A percentile compares a stretch with the other conserved stretches of the same genome.
These are phyloP conservation scores for Sylvilagus bachmani DNA, from an alignment of 2,113 vertebrate species.

Conservation along the genomic window DNA sequence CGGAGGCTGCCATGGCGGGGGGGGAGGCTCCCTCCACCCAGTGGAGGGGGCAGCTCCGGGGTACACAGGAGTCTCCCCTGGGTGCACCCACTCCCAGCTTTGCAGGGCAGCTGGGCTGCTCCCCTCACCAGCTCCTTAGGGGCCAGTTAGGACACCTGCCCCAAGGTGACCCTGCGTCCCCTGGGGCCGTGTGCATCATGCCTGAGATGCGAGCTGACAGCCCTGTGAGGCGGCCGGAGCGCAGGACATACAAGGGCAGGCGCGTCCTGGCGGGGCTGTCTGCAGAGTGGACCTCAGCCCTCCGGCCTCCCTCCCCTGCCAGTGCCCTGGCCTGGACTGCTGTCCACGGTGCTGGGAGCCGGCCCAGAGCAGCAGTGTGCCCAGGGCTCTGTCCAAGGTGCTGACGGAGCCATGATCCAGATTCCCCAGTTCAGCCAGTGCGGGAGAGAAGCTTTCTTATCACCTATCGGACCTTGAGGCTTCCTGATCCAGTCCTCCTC, in stretches of 20 bases:
- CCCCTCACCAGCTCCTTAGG: conserved; percentile 82
- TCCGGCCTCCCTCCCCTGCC: background rate
- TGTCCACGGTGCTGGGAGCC: rapidly evolving
- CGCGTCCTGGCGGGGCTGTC: background rate
- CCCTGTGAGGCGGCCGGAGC: conserved; percentile 86
- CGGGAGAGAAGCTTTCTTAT: no score
- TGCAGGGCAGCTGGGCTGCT: conserved; percentile 73
- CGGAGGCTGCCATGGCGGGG: background rate
- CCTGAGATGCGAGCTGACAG: conserved; percentile 88
- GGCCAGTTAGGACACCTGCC: conserved; percentile 84
- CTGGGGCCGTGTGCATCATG: conserved; percentile 89
- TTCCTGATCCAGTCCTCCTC: background rate
- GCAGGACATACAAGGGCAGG: conserved; percentile 79
- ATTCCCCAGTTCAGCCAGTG: background rate
- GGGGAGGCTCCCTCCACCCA: background rate
- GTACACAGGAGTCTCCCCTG: conserved; percentile 29
- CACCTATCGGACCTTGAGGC: background rate
- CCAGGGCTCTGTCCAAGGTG: conserved; percentile 18
- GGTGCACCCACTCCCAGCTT: conserved; percentile 68
- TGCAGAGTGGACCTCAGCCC: background rate
- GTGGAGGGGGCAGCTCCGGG: conserved; percentile 71
- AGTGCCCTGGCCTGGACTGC: rapidly evolving
- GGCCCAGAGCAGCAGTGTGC: rapidly evolving
- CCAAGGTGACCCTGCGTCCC: conserved; percentile 84
- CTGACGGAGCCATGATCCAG: background rate